Conservation (phyloP, 1,140 invertebrate species). For the Wasmannia auropunctata region DNA sequence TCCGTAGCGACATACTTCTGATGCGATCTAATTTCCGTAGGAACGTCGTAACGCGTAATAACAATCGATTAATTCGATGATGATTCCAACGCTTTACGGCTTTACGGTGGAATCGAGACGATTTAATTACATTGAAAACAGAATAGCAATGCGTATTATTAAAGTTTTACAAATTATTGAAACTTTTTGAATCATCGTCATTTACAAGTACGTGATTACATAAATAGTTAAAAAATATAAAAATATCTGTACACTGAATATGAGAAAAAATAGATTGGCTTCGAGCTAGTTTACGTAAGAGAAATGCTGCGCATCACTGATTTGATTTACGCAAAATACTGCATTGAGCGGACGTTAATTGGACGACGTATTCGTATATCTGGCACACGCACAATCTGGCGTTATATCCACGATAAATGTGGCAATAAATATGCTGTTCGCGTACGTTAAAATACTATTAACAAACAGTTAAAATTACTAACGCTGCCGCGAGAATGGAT, state of each 20-base stretch:
- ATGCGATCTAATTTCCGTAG: neutral
- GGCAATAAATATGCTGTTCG: neutral
- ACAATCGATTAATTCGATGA: neutral
- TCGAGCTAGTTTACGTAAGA: neutral
- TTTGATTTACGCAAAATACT: conserved; percentile 25
- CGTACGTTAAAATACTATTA: conserved; percentile 19
- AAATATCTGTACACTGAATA: neutral
- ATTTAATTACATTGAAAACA: neutral
- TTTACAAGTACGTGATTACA: neutral
- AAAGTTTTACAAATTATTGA: neutral
- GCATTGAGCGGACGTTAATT: conserved; percentile 31
- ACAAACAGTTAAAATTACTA: conserved; percentile 28
- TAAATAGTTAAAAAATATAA: neutral
- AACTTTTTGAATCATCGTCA: neutral
- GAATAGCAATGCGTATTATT: neutral
- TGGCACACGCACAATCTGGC: neutral
- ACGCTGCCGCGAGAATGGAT: neutral
- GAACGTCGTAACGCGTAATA: neutral
- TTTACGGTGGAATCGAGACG: neutral
- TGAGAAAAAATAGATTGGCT: neutral
- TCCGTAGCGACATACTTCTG: neutral
- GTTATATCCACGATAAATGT: conserved; percentile 9
- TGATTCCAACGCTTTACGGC: neutral
- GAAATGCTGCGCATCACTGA: neutral
- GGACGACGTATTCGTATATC: conserved; percentile 11